A percentile compares a stretch with the other conserved stretches of the same genome.
Evolutionary conservation across 2,113 vertebrate genomes (phyloP).

Genomic region (Rhinogobius similis): DNA sequence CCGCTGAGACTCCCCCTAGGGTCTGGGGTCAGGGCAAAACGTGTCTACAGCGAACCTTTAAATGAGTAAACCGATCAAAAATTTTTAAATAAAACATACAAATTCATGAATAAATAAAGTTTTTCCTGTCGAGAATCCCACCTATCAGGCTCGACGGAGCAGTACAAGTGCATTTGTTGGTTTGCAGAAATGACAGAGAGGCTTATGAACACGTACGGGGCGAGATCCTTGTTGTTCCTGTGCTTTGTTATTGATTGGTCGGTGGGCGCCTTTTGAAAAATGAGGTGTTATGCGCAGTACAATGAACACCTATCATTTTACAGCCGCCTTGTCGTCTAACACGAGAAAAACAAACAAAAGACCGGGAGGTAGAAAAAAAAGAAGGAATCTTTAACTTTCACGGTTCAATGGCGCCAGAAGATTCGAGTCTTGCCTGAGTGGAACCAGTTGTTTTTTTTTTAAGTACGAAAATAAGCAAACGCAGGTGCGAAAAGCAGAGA

Average conservation of each 20-base stretch:
- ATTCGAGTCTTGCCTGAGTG: background rate
- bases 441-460: background rate
- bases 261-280: conserved; percentile 36
- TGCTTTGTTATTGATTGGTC: conserved; percentile 55
- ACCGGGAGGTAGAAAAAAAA: background rate
- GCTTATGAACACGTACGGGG: conserved; percentile 17
- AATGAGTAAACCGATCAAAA: background rate
- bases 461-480: background rate
- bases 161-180: conserved; percentile 10
- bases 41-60: background rate
- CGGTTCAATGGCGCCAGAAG: background rate
- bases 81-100: background rate
- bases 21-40: too few species aligned
- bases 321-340: background rate
- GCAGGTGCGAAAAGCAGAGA: background rate
- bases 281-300: conserved; percentile 36
- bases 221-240: conserved; percentile 18
- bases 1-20: too few species aligned
- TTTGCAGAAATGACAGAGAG: conserved; percentile 29
- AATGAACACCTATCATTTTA: conserved; percentile 44
- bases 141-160: background rate
- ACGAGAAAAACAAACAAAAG: background rate
- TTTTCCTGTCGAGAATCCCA: background rate
- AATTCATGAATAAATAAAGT: background rate
- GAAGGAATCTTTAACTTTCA: conserved; percentile 3